Evolutionary conservation across 2,797 vertebrate species (phyloP).

Genomic region (Picus viridis): DNA sequence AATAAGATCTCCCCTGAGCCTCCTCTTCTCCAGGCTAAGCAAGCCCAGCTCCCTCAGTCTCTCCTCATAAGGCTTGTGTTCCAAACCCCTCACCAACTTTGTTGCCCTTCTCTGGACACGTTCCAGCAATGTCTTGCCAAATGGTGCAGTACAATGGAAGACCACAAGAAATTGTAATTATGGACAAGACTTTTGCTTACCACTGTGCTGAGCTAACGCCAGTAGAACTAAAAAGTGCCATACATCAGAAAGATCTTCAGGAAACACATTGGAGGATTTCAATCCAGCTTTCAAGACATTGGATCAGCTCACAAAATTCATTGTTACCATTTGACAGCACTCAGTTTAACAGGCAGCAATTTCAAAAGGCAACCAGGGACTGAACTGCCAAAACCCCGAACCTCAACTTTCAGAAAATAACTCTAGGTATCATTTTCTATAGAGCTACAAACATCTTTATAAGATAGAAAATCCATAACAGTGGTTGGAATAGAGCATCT

Average conservation of each 20-base stretch:
- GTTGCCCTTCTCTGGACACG: no score
- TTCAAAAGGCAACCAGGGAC: background rate
- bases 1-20: no score
- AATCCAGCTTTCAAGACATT: background rate
- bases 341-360: background rate
- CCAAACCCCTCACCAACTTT: no score
- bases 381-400: background rate
- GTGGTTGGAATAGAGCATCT: background rate
- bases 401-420: background rate
- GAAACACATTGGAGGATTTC: background rate
- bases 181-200: background rate
- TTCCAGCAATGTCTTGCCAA: background rate
- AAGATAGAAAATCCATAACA: background rate
- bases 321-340: background rate
- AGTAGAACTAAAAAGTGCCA: no score
- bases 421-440: background rate
- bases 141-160: background rate
- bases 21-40: no score
- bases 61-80: no score
- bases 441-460: background rate
- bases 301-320: background rate
- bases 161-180: background rate
- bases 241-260: background rate
- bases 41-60: no score
- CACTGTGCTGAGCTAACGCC: background rate